phyloP scores from a whole-genome alignment of 2,797 vertebrate genomes.

The Phataginus tetradactyla region DNA sequence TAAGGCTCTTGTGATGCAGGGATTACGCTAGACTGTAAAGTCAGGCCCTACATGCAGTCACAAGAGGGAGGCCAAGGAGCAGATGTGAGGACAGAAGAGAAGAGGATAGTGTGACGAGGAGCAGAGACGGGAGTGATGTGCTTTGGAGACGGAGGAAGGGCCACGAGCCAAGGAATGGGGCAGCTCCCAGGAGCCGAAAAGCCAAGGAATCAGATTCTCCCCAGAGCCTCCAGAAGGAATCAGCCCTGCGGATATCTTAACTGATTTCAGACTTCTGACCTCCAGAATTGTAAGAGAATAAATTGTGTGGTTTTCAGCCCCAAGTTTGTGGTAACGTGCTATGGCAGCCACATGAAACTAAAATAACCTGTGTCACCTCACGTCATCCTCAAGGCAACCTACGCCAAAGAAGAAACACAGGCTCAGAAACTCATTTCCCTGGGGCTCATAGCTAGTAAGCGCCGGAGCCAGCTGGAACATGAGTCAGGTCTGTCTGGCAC shows the following conservation, averaged over 20 bases:
- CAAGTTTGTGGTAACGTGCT: background rate
- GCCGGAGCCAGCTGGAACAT: background rate
- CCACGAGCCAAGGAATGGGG: background rate
- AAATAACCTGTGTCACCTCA: background rate
- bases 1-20: background rate
- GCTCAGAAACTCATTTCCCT: background rate
- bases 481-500: background rate
- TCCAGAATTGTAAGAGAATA: background rate
- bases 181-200: background rate
- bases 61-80: background rate
- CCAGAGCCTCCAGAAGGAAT: background rate
- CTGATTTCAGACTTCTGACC: background rate
- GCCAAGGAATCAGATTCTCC: background rate
- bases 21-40: background rate
- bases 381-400: background rate
- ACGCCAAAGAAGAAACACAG: background rate
- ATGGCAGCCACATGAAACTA: background rate
- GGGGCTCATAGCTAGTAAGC: background rate
- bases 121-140: rapidly evolving
- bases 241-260: background rate
- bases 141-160: background rate
- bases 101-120: background rate
- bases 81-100: background rate
- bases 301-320: background rate
- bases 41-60: background rate